Conservation (phyloP, 2,888 invertebrate species). For the Galeruca laticollis region DNA sequence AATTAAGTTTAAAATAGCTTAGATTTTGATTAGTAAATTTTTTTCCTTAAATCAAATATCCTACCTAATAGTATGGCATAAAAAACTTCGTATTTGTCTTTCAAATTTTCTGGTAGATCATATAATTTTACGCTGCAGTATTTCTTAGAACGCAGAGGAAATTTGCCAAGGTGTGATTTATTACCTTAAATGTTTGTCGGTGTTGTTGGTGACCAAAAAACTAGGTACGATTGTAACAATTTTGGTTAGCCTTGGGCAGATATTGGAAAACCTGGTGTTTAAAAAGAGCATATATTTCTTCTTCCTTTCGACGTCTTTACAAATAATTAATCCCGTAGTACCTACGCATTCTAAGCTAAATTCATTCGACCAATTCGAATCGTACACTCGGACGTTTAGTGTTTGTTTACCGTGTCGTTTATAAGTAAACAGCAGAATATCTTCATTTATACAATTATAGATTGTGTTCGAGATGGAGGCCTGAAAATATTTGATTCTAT, state of each 20-base stretch:
- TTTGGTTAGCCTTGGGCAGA: constrained; percentile 81
- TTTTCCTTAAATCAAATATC: too few species aligned
- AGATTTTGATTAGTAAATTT: too few species aligned
- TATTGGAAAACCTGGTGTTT: constrained; percentile 75
- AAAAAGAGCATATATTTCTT: constrained; percentile 81
- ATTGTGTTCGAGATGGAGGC: constrained; percentile 74
- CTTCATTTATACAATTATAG: constrained; percentile 70
- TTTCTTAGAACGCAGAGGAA: too few species aligned
- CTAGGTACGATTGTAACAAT: constrained; percentile 84
- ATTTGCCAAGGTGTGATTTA: too few species aligned
- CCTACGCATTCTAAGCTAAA: constrained; percentile 78
- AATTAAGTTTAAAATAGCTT: too few species aligned
- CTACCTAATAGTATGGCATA: too few species aligned
- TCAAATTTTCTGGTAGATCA: too few species aligned
- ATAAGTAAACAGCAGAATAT: constrained; percentile 79
- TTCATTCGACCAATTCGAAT: constrained; percentile 76
- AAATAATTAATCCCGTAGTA: constrained; percentile 81
- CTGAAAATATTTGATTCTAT: constrained; percentile 65
- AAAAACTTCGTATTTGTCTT: too few species aligned
- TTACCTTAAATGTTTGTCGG: constrained; percentile 69
- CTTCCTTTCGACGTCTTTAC: constrained; percentile 78
- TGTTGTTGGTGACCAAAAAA: constrained; percentile 82
- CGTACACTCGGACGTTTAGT: constrained; percentile 71
- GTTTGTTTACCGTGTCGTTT: constrained; percentile 69
- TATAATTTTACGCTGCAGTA: too few species aligned